Evolutionary conservation across 2,888 invertebrate genomes (phyloP).

Genomic region (Drosophila dives): DNA sequence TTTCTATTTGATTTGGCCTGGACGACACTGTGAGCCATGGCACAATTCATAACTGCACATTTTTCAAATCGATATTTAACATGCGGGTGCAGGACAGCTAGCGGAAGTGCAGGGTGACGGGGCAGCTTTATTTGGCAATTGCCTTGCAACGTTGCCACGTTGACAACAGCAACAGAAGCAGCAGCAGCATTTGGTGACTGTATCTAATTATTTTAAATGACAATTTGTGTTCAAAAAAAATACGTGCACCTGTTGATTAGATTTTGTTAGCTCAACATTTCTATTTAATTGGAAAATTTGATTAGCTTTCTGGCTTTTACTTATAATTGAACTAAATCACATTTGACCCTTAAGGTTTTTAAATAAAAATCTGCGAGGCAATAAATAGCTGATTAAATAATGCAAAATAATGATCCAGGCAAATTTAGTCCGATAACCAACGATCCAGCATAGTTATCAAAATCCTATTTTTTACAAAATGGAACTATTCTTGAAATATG

Average conservation of each 20-base stretch:
- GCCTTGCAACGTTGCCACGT: conserved; percentile 30
- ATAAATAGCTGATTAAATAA: background rate
- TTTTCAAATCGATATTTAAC: conserved; percentile 76
- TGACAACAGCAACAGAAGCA: conserved; percentile 40
- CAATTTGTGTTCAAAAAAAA: conserved; percentile 69
- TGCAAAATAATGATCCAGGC: background rate
- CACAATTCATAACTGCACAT: conserved; percentile 75
- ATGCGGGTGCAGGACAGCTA: background rate
- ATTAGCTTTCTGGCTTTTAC: conserved; percentile 41
- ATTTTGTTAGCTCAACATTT: conserved; percentile 13
- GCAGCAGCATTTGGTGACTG: conserved; percentile 34
- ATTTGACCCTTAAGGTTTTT: conserved; percentile 31
- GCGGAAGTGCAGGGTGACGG: background rate
- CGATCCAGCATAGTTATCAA: background rate
- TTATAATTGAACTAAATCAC: conserved; percentile 35
- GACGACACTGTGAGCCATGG: conserved; percentile 37
- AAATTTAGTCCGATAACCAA: background rate
- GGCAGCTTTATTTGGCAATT: conserved; percentile 17
- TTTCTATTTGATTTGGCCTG: conserved; percentile 71
- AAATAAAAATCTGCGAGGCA: conserved; percentile 10
- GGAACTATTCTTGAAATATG: background rate
- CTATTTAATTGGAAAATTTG: conserved; percentile 37
- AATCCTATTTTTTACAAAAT: conserved; percentile 8
- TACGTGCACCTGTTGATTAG: conserved; percentile 45
- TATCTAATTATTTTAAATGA: conserved; percentile 76